Percentiles rank a stretch among this genome's conserved stretches.
These are phyloP conservation scores for Steinernema khuongi DNA, from an alignment of 1,140 invertebrate species.

Conservation along the genomic window DNA sequence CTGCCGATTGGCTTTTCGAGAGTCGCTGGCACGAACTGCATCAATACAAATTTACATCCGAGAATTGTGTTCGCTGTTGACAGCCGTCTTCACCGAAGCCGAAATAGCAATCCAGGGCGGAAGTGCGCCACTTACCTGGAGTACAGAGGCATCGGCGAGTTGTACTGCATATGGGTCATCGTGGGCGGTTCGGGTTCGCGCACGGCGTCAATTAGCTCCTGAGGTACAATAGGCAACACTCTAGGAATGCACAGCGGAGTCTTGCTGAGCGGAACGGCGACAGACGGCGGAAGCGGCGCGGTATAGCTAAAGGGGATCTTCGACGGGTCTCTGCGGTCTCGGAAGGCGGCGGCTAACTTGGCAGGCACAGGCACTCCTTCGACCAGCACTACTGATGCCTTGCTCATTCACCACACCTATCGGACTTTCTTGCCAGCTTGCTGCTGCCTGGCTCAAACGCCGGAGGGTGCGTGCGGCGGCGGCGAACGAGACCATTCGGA, in stretches of 20 bases:
- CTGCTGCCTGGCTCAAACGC: neutral
- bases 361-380: conserved; percentile 16
- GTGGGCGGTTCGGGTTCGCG: conserved; percentile 15
- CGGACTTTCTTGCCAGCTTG: neutral
- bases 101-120: neutral
- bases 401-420: conserved; percentile 16
- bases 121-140: conserved; percentile 34
- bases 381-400: conserved; percentile 5
- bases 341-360: conserved; percentile 16
- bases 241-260: neutral
- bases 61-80: too few species aligned
- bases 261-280: conserved; percentile 3
- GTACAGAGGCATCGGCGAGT: conserved; percentile 39
- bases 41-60: neutral
- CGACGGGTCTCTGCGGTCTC: conserved; percentile 11
- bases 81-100: neutral
- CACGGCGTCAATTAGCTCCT: conserved; percentile 14
- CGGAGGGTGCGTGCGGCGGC: neutral
- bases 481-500: neutral
- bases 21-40: neutral
- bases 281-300: conserved; percentile 1
- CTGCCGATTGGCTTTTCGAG: neutral
- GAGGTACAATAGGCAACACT: conserved; percentile 19
- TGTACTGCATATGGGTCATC: conserved; percentile 39
- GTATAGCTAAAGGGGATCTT: conserved; percentile 2